Percentiles rank a stretch among this genome's conserved stretches.
phyloP scores from a whole-genome alignment of 2,113 vertebrate genomes.

The Ranitomeya variabilis region DNA sequence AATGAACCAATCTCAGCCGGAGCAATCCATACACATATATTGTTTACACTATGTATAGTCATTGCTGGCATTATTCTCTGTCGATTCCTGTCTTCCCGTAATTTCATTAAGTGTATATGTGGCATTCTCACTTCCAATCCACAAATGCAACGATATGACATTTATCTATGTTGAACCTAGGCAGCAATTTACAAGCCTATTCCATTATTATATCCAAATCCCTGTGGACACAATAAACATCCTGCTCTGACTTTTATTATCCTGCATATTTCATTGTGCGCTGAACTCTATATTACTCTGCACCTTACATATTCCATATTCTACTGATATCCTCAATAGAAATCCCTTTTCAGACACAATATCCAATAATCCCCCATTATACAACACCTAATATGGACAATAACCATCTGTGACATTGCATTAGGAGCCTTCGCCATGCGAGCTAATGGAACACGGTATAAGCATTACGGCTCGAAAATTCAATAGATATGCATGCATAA shows the following conservation, averaged over 20 bases:
- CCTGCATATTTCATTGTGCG: background rate
- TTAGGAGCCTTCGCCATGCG: background rate
- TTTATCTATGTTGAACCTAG: background rate
- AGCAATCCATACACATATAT: background rate
- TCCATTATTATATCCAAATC: conserved; percentile 14
- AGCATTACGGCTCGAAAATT: background rate
- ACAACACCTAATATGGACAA: background rate
- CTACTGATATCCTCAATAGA: background rate
- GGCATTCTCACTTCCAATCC: background rate
- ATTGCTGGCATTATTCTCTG: background rate
- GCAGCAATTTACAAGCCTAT: conserved; percentile 3
- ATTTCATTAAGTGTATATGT: conserved; percentile 11
- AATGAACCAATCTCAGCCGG: background rate
- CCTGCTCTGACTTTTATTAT: conserved; percentile 4
- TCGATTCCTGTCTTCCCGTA: background rate
- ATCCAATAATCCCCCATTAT: background rate
- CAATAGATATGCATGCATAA: background rate
- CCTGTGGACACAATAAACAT: conserved; percentile 2
- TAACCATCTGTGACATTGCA: conserved; percentile 2
- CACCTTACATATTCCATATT: background rate
- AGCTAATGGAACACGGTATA: background rate
- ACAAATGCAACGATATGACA: background rate
- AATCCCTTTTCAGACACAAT: background rate
- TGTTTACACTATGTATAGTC: background rate
- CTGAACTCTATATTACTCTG: background rate